Conservation (phyloP, 2,888 invertebrate genomes). For the Hermodice carunculata region DNA sequence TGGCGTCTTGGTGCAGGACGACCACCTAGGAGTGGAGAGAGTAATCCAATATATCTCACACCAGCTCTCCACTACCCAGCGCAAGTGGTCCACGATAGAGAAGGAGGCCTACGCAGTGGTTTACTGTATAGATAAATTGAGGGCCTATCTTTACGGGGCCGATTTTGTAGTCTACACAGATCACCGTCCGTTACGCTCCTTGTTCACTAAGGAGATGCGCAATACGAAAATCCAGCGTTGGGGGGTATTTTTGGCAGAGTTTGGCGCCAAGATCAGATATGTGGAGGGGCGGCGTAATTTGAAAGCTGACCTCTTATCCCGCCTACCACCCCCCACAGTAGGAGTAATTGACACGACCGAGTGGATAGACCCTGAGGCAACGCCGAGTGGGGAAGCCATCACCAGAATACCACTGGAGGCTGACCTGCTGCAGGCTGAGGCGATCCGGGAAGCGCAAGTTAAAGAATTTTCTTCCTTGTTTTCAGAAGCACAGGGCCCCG, state of each 20-base stretch:
- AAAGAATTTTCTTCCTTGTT: too few species aligned
- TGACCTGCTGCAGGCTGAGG: too few species aligned
- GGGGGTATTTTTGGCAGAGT: conserved; percentile 4
- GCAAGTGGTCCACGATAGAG: background rate
- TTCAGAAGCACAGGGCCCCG: too few species aligned
- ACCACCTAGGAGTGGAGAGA: background rate
- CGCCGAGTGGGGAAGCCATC: too few species aligned
- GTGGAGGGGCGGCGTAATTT: background rate
- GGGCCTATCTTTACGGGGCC: conserved; percentile 1
- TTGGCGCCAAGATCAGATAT: background rate
- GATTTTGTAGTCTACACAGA: background rate
- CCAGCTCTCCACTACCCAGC: background rate
- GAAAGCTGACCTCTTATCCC: background rate
- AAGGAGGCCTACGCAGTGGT: conserved; percentile 6
- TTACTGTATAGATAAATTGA: background rate
- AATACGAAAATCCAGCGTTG: conserved; percentile 4
- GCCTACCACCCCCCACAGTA: too few species aligned
- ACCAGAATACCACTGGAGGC: too few species aligned
- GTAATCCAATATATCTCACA: background rate
- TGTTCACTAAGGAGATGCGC: background rate
- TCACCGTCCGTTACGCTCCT: background rate
- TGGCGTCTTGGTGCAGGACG: background rate
- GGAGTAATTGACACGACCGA: too few species aligned
- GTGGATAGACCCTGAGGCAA: too few species aligned
- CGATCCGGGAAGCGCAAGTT: too few species aligned